phyloP scores from a whole-genome alignment of 2,797 vertebrate genomes.

The Neomorphus geoffroyi region DNA sequence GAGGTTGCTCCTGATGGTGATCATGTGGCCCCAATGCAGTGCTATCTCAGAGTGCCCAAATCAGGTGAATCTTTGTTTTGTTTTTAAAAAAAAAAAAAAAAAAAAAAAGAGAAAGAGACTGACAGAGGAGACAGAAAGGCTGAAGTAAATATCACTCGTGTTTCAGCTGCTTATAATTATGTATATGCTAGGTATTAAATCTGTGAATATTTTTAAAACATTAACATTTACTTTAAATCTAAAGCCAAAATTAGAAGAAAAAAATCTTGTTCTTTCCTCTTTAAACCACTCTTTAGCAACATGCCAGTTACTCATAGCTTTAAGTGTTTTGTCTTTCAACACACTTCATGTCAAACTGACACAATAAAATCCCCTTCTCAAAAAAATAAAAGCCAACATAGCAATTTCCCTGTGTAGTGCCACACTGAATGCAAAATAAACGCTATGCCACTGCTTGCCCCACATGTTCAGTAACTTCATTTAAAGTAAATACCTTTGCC shows the following conservation, averaged over 20 bases:
- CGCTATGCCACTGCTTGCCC: slow-evolving; percentile 62
- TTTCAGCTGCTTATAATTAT: slow-evolving; percentile 77
- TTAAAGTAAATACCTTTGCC: slow-evolving; percentile 68
- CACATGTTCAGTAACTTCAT: slow-evolving; percentile 62
- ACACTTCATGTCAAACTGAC: slow-evolving; percentile 71
- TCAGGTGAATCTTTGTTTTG: slow-evolving; percentile 57
- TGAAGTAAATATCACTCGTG: slow-evolving; percentile 78
- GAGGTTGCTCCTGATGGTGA: slow-evolving; percentile 77
- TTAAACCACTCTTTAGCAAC: slow-evolving; percentile 75
- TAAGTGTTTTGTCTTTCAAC: slow-evolving; percentile 71
- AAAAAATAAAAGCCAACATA: slow-evolving; percentile 51
- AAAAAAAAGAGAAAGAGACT: slow-evolving; percentile 67
- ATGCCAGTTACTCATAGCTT: slow-evolving; percentile 68
- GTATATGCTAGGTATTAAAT: slow-evolving; percentile 77
- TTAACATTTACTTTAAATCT: slow-evolving; percentile 77
- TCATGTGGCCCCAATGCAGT: slow-evolving; percentile 77
- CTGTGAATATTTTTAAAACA: slow-evolving; percentile 83
- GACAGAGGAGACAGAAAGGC: slow-evolving; percentile 76
- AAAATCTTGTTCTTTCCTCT: slow-evolving; percentile 63
- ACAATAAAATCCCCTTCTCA: slow-evolving; percentile 56
- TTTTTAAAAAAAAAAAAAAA: too few species aligned
- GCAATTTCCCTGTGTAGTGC: slow-evolving; percentile 69
- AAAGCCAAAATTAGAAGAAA: slow-evolving; percentile 74
- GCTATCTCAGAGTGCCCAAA: slow-evolving; percentile 77
- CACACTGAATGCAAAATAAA: slow-evolving; percentile 76